A percentile compares a stretch with the other conserved stretches of the same genome.
phyloP scores from a whole-genome alignment of 1,140 invertebrate species.

The Littorina saxatilis region DNA sequence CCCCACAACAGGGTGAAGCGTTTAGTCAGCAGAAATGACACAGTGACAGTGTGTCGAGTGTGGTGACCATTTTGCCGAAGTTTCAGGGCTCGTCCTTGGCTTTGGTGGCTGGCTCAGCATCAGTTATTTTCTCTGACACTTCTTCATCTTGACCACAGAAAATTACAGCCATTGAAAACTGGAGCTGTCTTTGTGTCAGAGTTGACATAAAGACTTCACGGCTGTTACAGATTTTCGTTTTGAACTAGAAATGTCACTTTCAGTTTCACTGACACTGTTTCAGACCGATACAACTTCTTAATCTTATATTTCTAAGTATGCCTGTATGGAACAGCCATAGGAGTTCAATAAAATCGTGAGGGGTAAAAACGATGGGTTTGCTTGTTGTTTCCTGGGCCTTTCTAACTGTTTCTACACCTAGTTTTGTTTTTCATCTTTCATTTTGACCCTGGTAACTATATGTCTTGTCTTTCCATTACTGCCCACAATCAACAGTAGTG shows the following conservation, averaged over 20 bases:
- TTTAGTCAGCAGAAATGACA: not conserved
- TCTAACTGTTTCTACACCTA: not conserved
- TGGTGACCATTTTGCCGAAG: not conserved
- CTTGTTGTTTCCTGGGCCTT: no score
- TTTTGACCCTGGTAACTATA: no score
- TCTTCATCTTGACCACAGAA: conserved; percentile 4
- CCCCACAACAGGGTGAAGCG: not conserved
- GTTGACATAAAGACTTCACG: not conserved
- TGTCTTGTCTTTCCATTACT: no score
- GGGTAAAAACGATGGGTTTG: no score
- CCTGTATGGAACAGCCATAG: no score
- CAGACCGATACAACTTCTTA: no score
- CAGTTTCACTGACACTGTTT: not conserved
- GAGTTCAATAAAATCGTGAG: not conserved
- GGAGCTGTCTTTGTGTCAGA: not conserved
- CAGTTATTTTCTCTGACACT: not conserved
- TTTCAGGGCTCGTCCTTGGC: not conserved
- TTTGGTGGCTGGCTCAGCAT: not conserved
- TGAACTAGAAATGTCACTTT: not conserved
- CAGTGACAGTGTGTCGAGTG: not conserved
- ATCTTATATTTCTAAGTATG: no score
- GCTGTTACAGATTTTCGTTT: not conserved
- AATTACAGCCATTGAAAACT: not conserved
- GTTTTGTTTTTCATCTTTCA: no score
- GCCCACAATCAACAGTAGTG: no score